Evolutionary conservation across 2,113 vertebrate genomes (phyloP), one percentile per base, ranked within the genome.

Genomic region (Pitta sordida): DNA sequence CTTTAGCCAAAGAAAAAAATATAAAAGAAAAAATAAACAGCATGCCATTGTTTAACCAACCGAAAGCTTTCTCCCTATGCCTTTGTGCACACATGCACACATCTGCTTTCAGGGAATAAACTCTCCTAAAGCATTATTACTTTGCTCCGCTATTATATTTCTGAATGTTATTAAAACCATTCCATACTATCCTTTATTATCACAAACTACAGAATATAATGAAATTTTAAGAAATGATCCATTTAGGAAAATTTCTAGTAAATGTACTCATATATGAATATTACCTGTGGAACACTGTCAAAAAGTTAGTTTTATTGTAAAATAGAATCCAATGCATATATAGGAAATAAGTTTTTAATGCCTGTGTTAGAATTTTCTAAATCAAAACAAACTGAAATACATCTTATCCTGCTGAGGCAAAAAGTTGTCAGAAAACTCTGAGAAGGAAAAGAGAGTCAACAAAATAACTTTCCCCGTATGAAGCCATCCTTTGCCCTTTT

Each of bases 31-130:
- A 91, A 88, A 30, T 21, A 39, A 94, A 67, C 58, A 79, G 91
- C 62, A 73, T 68, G 60, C 43, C 64, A 89, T 67, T 89, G 56
- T 75, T 94, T 82, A 89, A 95, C 62, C 32, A 80, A 68, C 22
- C 55, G 81, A 87, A 92, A 84, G 81, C 44, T 60, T 86, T 86
- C 52, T 83, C 60, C 22, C 44, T 67, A 23, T 1, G 36, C 84
- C 53, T 86, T 84, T 84, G 64, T 59, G 73, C 60, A 89, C 77
- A 75, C 65, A 84, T 55, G 43, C 39, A 86, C 87, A 95, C 90
- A 91, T 82, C 73, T 89, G 86, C 86, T 95, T 89, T 80, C 36
- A 87, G 37, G 36, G 53, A 93, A 78, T 49, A 84, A 95, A 79
- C 22, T 75, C 63, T 53, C 74, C 64, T 89, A 67, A 92, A 91